These are phyloP conservation scores for Epinotia ramella DNA, from an alignment of 2,888 invertebrate species.

Conservation along the genomic window DNA sequence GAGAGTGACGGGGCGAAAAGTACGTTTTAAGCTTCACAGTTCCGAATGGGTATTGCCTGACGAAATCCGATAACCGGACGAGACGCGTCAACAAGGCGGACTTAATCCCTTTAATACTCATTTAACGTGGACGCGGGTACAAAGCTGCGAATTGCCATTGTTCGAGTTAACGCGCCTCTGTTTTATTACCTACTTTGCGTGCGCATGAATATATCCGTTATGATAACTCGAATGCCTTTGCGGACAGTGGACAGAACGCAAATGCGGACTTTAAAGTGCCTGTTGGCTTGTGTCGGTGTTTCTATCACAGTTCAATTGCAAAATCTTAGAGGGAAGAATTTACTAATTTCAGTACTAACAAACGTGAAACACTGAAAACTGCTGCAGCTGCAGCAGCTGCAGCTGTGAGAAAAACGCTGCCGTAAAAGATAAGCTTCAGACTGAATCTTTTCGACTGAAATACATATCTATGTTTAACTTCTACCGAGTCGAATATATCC, in stretches of 20 bases:
- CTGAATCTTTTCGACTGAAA: neutral
- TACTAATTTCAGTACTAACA: neutral
- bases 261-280: slow-evolving; percentile 5
- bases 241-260: slow-evolving; percentile 21
- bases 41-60: slow-evolving; percentile 56
- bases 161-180: slow-evolving; percentile 61
- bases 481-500: neutral
- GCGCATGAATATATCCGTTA: slow-evolving; percentile 42
- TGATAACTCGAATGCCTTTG: slow-evolving; percentile 38
- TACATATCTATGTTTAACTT: neutral
- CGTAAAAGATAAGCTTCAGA: neutral
- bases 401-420: neutral
- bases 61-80: slow-evolving; percentile 78
- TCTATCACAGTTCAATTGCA: slow-evolving; percentile 1
- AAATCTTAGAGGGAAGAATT: neutral
- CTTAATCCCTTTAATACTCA: slow-evolving; percentile 81
- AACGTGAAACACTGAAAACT: neutral
- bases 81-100: slow-evolving; percentile 81
- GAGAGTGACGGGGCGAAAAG: slow-evolving; percentile 15
- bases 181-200: slow-evolving; percentile 60
- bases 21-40: neutral
- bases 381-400: too few species aligned
- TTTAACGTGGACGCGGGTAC: slow-evolving; percentile 69
- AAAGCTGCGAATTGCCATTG: slow-evolving; percentile 72
- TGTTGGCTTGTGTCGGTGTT: neutral